Conservation (phyloP, 2,797 vertebrate genomes). For the Notolabrus celidotus region DNA sequence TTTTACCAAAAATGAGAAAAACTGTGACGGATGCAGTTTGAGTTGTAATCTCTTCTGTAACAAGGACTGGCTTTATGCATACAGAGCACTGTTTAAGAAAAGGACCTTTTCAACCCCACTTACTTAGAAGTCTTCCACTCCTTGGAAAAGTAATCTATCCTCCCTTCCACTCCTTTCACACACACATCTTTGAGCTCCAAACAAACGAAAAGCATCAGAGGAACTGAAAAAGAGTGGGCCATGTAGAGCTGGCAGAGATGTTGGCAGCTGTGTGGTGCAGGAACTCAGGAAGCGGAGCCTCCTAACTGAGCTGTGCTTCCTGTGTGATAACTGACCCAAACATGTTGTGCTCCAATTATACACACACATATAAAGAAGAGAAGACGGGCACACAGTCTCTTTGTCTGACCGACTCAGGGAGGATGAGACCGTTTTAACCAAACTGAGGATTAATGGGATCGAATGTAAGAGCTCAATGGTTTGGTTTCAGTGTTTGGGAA, state of each 20-base stretch:
- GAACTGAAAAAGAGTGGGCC: constrained; percentile 57
- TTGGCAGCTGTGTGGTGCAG: constrained; percentile 67
- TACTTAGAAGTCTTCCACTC: background rate
- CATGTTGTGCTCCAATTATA: constrained; percentile 48
- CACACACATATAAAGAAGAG: constrained; percentile 13
- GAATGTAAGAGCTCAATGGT: constrained; percentile 25
- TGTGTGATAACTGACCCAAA: constrained; percentile 82
- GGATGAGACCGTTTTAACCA: constrained; percentile 6
- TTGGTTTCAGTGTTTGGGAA: constrained; percentile 29
- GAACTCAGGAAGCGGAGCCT: constrained; percentile 78
- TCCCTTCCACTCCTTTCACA: constrained; percentile 7
- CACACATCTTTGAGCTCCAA: constrained; percentile 37
- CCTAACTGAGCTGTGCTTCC: constrained; percentile 81
- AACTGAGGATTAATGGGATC: constrained; percentile 45
- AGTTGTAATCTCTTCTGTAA: background rate
- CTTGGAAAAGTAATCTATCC: constrained; percentile 3
- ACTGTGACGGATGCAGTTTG: background rate
- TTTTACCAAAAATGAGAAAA: background rate
- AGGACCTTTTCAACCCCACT: background rate
- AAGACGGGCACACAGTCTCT: constrained; percentile 12
- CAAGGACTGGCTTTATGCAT: background rate
- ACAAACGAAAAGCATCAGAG: constrained; percentile 47
- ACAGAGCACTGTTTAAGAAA: background rate
- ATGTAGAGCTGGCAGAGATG: constrained; percentile 59
- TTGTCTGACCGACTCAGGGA: constrained; percentile 21